Conservation (phyloP, 2,888 invertebrate species). For the Eretmocerus hayati region DNA sequence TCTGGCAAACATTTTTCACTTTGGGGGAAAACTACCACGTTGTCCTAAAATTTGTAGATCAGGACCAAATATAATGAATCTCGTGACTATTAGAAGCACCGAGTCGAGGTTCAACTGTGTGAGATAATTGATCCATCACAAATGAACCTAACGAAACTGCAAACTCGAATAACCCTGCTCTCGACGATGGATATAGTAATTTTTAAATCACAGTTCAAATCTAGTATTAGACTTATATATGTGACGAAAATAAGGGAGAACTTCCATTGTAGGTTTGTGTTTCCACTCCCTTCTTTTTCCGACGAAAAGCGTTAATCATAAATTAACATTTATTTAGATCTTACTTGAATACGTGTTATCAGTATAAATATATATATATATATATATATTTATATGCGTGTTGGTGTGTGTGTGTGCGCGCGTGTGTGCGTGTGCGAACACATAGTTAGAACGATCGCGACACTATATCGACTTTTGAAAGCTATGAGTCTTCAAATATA, state of each 20-base stretch:
- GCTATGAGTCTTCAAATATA: slow-evolving; percentile 6
- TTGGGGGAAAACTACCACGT: neutral
- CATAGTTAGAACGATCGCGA: slow-evolving; percentile 4
- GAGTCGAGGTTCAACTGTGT: too few species aligned
- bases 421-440: too few species aligned
- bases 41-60: neutral
- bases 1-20: neutral
- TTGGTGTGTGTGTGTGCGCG: too few species aligned
- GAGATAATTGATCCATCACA: neutral
- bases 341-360: slow-evolving; percentile 1
- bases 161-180: neutral
- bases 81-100: slow-evolving; percentile 7
- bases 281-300: neutral
- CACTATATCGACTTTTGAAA: slow-evolving; percentile 5
- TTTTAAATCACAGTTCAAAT: slow-evolving; percentile 24
- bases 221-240: slow-evolving; percentile 26
- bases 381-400: too few species aligned
- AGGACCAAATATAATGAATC: slow-evolving; percentile 1
- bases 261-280: slow-evolving; percentile 1
- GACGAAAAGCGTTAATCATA: neutral
- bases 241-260: neutral
- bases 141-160: slow-evolving; percentile 1
- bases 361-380: too few species aligned
- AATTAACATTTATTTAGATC: slow-evolving; percentile 2
- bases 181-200: slow-evolving; percentile 20